phyloP scores from a whole-genome alignment of 2,113 vertebrate species.

The Ptilonorhynchus violaceus region DNA sequence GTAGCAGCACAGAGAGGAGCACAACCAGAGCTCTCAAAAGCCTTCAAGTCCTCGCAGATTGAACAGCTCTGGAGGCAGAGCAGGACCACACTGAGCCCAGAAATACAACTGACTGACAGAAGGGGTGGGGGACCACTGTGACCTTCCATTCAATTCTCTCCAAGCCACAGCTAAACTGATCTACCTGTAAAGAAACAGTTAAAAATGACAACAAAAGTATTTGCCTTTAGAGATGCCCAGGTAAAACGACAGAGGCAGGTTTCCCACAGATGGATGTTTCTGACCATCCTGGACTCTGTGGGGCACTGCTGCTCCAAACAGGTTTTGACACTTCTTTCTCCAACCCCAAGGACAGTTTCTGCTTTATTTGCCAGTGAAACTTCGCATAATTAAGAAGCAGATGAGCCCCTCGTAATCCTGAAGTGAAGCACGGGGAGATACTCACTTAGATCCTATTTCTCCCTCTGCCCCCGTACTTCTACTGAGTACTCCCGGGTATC shows the following conservation, averaged over 20 bases:
- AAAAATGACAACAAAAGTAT: neutral
- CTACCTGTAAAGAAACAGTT: neutral
- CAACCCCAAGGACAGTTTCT: neutral
- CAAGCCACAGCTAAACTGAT: neutral
- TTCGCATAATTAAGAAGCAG: neutral
- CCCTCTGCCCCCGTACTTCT: neutral
- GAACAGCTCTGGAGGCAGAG: neutral
- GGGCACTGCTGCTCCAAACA: neutral
- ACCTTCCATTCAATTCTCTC: neutral
- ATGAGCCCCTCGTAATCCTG: neutral
- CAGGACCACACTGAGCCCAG: neutral
- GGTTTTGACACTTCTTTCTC: neutral
- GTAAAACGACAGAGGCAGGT: neutral
- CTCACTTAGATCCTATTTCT: neutral
- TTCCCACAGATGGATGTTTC: neutral
- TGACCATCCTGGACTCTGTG: neutral
- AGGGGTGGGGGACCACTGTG: neutral
- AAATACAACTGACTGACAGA: neutral
- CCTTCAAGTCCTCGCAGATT: rapidly evolving
- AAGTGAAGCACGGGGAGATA: neutral
- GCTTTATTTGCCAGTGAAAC: neutral
- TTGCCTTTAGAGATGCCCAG: neutral
- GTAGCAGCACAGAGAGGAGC: neutral
- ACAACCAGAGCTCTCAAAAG: neutral
- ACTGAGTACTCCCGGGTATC: neutral